These are phyloP conservation scores for Narcine bancroftii DNA, from an alignment of 2,113 vertebrate species.

Conservation along the genomic window DNA sequence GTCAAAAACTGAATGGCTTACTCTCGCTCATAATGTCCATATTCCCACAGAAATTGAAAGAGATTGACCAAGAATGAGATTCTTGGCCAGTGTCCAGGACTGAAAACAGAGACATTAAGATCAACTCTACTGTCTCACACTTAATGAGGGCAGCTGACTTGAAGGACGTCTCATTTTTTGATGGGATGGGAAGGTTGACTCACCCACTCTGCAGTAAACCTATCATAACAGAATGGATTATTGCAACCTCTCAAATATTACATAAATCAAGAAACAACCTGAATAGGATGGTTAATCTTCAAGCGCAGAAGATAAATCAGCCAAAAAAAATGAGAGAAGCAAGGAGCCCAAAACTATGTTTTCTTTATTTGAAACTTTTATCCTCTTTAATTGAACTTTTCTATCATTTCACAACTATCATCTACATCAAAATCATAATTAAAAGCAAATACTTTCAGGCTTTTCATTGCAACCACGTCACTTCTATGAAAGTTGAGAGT, in stretches of 20 bases:
- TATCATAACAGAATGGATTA: too few relatives aligned
- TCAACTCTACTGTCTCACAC: background rate
- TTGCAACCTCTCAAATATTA: too few relatives aligned
- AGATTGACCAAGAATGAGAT: background rate
- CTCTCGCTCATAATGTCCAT: too few relatives aligned
- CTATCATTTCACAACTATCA: background rate
- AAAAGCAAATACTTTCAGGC: background rate
- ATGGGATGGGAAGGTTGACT: too few relatives aligned
- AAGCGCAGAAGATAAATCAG: too few relatives aligned
- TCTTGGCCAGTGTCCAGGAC: background rate
- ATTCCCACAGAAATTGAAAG: background rate
- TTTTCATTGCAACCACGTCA: background rate
- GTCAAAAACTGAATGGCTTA: too few relatives aligned
- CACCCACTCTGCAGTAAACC: too few relatives aligned
- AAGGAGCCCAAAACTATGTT: too few relatives aligned
- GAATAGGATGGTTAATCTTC: too few relatives aligned
- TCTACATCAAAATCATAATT: background rate
- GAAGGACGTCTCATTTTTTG: too few relatives aligned
- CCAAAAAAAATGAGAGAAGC: too few relatives aligned
- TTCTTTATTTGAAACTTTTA: background rate
- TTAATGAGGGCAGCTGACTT: background rate
- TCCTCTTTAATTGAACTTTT: background rate
- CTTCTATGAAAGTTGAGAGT: background rate
- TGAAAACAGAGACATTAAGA: background rate
- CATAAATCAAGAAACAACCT: too few relatives aligned